Evolutionary conservation across 2,888 invertebrate genomes (phyloP).

Genomic region (Andrena dorsata): DNA sequence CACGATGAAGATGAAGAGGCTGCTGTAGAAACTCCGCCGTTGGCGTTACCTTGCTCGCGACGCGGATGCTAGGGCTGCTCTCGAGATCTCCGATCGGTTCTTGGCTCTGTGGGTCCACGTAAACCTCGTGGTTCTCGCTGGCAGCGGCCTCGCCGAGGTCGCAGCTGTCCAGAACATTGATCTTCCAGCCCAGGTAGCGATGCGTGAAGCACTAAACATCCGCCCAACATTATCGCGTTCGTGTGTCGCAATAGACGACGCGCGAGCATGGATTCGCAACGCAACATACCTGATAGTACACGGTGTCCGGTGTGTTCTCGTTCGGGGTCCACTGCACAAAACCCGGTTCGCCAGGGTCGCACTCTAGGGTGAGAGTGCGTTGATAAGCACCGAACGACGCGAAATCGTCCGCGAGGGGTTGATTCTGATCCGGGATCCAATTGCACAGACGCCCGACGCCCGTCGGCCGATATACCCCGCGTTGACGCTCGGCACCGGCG

Average conservation of each 20-base stretch:
- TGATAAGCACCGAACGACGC: constrained; percentile 96
- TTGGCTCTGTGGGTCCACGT: constrained; percentile 82
- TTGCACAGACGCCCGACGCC: constrained; percentile 94
- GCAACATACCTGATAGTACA: constrained; percentile 93
- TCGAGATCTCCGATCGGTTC: constrained; percentile 81
- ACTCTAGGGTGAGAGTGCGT: constrained; percentile 92
- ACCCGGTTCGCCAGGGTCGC: constrained; percentile 94
- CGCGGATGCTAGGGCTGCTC: constrained; percentile 77
- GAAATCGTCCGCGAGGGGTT: constrained; percentile 92
- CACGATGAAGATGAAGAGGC: constrained; percentile 74
- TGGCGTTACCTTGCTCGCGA: constrained; percentile 83
- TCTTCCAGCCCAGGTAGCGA: constrained; percentile 97
- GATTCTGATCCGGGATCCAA: constrained; percentile 92
- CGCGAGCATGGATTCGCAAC: too few species aligned
- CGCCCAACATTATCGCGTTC: not conserved
- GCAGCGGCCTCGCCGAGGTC: constrained; percentile 86
- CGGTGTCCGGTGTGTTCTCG: constrained; percentile 93
- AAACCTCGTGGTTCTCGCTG: constrained; percentile 87
- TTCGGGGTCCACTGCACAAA: constrained; percentile 95
- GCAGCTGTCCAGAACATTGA: constrained; percentile 94
- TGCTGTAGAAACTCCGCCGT: constrained; percentile 80
- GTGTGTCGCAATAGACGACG: too few species aligned
- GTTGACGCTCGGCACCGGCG: constrained; percentile 91
- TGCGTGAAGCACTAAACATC: constrained; percentile 93
- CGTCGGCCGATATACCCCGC: constrained; percentile 90